These are phyloP conservation scores for Phylloscopus whistleri DNA, from an alignment of 2,113 vertebrate genomes.

Conservation along the genomic window DNA sequence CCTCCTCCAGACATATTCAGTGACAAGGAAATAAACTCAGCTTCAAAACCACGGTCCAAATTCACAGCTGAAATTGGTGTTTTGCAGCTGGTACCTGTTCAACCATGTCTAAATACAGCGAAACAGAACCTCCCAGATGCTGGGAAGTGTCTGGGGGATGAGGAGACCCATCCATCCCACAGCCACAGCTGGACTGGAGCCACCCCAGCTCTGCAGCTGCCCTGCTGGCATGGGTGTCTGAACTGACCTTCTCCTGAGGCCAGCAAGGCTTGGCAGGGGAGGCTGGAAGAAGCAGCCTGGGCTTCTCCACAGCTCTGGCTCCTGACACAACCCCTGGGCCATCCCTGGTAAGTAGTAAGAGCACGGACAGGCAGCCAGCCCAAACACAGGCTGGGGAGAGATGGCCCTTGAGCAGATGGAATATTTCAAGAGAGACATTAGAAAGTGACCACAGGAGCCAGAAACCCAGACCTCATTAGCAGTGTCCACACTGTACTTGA, in stretches of 20 bases:
- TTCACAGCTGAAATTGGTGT: neutral
- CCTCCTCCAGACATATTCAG: neutral
- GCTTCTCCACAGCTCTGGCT: neutral
- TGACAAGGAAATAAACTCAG: neutral
- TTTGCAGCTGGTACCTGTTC: neutral
- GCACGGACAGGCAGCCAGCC: neutral
- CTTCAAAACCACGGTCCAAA: neutral
- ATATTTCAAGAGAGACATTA: neutral
- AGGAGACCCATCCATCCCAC: neutral
- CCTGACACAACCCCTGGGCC: neutral
- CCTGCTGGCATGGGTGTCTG: neutral
- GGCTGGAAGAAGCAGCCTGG: neutral
- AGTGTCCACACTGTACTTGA: neutral
- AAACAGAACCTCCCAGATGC: neutral
- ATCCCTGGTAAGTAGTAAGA: neutral
- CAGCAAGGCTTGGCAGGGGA: neutral
- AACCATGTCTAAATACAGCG: neutral
- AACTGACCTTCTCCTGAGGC: neutral
- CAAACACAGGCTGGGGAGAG: neutral
- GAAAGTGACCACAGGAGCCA: neutral
- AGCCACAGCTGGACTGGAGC: neutral
- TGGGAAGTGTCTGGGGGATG: neutral
- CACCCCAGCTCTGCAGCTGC: neutral
- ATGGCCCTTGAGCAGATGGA: neutral
- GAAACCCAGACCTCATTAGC: neutral